These are phyloP conservation scores for Pomacea canaliculata DNA, from an alignment of 2,888 invertebrate species.

Conservation along the genomic window DNA sequence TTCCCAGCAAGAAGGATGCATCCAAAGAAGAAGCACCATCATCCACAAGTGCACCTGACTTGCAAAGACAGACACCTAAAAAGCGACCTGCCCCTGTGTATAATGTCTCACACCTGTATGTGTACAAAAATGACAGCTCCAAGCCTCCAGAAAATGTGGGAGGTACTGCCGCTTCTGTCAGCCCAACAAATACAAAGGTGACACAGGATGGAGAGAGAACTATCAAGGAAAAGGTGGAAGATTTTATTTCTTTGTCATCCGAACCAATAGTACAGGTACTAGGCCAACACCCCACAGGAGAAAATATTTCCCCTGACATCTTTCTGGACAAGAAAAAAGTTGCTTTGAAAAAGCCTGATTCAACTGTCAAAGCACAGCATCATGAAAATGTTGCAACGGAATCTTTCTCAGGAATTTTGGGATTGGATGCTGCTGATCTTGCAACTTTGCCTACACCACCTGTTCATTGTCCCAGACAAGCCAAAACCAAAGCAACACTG, in stretches of 20 bases:
- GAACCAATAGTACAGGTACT: neutral
- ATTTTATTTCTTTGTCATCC: constrained; percentile 13
- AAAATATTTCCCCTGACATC: neutral
- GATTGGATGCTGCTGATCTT: neutral
- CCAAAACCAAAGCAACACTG: constrained; percentile 8
- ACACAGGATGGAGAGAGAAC: too few species aligned
- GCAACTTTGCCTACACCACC: neutral
- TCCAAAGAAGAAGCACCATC: neutral
- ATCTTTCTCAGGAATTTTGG: constrained; percentile 10
- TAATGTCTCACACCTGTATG: constrained; percentile 10
- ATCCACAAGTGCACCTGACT: neutral
- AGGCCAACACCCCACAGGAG: neutral
- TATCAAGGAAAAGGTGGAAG: constrained; percentile 1
- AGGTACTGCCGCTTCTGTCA: neutral
- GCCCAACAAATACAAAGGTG: neutral
- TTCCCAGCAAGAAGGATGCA: constrained; percentile 3
- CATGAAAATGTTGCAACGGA: constrained; percentile 13
- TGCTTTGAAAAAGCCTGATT: constrained; percentile 17
- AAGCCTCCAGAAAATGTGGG: neutral
- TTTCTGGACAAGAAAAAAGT: neutral
- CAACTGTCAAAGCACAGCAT: constrained; percentile 23
- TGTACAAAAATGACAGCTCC: constrained; percentile 3
- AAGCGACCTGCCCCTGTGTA: neutral
- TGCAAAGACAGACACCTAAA: neutral
- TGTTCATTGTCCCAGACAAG: neutral